These are phyloP conservation scores for Lordiphosa andalusiaca DNA, from an alignment of 2,888 invertebrate species.

Conservation along the genomic window DNA sequence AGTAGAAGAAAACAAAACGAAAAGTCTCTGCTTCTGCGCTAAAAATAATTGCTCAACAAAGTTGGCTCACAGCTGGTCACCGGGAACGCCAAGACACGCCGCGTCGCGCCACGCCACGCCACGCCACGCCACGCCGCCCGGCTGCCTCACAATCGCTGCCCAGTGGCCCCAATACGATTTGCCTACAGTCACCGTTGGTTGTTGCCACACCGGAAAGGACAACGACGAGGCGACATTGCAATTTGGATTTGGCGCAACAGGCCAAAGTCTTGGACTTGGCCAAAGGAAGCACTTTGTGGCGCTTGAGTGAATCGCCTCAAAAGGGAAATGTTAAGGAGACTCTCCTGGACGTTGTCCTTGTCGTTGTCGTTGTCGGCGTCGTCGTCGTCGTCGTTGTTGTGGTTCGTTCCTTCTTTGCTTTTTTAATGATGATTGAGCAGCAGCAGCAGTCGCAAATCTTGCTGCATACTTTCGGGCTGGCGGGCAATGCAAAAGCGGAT, in stretches of 20 bases:
- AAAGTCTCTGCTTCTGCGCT: slow-evolving; percentile 27
- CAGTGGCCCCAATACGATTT: slow-evolving; percentile 15
- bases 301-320: slow-evolving; percentile 58
- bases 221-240: slow-evolving; percentile 53
- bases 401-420: slow-evolving; percentile 12
- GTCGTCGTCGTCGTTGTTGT: neutral
- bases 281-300: slow-evolving; percentile 67
- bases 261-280: slow-evolving; percentile 12
- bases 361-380: slow-evolving; percentile 3
- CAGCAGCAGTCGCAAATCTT: slow-evolving; percentile 51
- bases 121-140: slow-evolving; percentile 2
- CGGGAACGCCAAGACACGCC: neutral
- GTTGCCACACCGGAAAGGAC: slow-evolving; percentile 29
- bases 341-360: slow-evolving; percentile 30
- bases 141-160: slow-evolving; percentile 4
- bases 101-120: neutral
- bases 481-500: slow-evolving; percentile 43
- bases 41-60: slow-evolving; percentile 71
- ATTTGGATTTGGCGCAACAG: slow-evolving; percentile 54
- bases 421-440: slow-evolving; percentile 71
- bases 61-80: slow-evolving; percentile 60
- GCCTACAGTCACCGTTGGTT: slow-evolving; percentile 26
- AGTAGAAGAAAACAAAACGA: slow-evolving; percentile 6
- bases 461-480: slow-evolving; percentile 58
- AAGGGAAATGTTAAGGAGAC: slow-evolving; percentile 50